Evolutionary conservation across 35 echinoderm and acorn worm genomes (phyloP), one percentile per base, ranked within the genome.

Genomic region (Ophioderma brevispina): DNA sequence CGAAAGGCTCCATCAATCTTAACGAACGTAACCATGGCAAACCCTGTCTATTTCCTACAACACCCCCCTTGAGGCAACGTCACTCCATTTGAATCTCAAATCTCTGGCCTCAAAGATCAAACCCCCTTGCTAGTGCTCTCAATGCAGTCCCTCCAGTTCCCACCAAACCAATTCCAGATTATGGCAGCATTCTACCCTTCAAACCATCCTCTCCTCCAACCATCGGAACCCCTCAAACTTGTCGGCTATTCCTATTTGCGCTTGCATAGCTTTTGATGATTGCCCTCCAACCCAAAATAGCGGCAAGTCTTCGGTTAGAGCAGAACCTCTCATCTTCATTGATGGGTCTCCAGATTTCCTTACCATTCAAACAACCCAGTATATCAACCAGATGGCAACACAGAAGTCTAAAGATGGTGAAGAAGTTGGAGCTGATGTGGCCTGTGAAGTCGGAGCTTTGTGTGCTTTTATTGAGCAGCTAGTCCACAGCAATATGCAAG

Each of bases 51-150:
- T 52, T 81, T 97, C 15, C 75, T 97, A 25, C 95, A 97, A n/a
- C n/a, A n/a, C n/a, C 39, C 95, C 95, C 13, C 78, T 97, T 34
- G 95, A 97, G 77, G 95, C 91, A 18, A 87, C 95, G 56, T 97
- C 11, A 55, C 84, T 37, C 70, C 90, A 0, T 94, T 94, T 35
- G 64, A 80, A 19, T 34, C 39, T 17, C 76, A 46, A 80, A 19
- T 34, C 39, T 17, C 76, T 97, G 25, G 83, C 85, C 28, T 17
- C 88, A 30, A 76, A 88, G 59, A 52, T 97, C 32, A 30, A 85
- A 25, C 46, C 40, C 23, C 82, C 95, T 30, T 93, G 95, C 85
- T 97, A n/a, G 87, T 40, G 95, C 75, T 4, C 52, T 97, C 95
- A 97, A 75, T 78, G 75, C 75, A 91, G 91, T n/a, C 10, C 21